Evolutionary conservation across 2,113 vertebrate genomes (phyloP), one percentile per base, ranked within the genome.

Genomic region (Pterocles orientalis): DNA sequence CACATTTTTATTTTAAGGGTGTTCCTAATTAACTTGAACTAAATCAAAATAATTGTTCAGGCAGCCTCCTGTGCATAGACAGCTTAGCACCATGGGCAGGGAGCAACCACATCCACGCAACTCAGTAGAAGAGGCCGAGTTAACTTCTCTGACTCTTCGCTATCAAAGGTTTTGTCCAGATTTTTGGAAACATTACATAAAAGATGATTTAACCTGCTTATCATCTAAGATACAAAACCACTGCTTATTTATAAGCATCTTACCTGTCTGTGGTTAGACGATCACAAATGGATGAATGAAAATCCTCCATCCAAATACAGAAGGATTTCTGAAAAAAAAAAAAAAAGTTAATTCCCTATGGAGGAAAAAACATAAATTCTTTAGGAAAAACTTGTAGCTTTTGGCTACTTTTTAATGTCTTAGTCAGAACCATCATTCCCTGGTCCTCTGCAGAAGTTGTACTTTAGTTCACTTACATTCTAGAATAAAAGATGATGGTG

Each of bases 101-200:
- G 0, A 28, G 36, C 25, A 21, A 58, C 50, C 6, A 18, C 70
- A 20, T 7, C 56, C 57, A 3, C 1, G 1, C 7, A 29, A 7
- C 47, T 28, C 76, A 10, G 5, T 3, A 61, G 48, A 26, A 9
- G 41, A 53, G 54, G 60, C 20, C 18, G 6, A 28, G 60, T 10
- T 24, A 58, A 36, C 39, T 43, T 39, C 53, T 60, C 20, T 4
- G 1, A 33, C 71, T 82, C 41, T 18, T 28, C 14, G 23, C 64
- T 50, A 7, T 20, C 47, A 14, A 4, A 31, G 53, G 18, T 19
- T 66, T 50, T 66, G 26, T 43, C 23, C 39, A 25, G 41, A 28
- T 31, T 68, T 34, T 24, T 33, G 13, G 19, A 33, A 39, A 14
- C 5, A 13, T 34, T 45, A 24, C 31, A 48, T 13, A 71, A 82